A percentile compares a stretch with the other conserved stretches of the same genome.
These are phyloP conservation scores for Anhinga rufa DNA, from an alignment of 2,113 vertebrate species.

Conservation along the genomic window DNA sequence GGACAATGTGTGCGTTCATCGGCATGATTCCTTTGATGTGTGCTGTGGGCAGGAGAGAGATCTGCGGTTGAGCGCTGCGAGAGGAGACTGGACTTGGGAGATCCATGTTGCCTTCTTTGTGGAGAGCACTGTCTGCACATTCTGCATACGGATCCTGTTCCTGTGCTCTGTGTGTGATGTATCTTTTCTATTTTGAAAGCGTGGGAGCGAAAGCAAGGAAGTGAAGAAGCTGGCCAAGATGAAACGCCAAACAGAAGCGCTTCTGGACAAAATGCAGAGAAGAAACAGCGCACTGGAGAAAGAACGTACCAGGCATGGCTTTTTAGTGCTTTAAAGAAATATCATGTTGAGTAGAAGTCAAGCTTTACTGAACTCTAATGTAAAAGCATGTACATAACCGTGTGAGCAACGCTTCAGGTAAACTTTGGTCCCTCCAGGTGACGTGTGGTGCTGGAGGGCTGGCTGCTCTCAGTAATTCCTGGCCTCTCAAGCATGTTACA, in stretches of 20 bases:
- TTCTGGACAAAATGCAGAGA: constrained; percentile 76
- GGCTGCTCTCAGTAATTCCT: neutral
- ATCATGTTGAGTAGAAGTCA: neutral
- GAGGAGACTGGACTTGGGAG: neutral
- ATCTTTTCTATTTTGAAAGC: constrained; percentile 56
- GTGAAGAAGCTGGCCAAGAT: constrained; percentile 73
- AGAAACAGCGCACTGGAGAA: constrained; percentile 80
- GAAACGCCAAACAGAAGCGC: constrained; percentile 72
- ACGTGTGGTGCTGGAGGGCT: neutral
- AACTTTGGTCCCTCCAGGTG: neutral
- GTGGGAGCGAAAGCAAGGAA: constrained; percentile 78
- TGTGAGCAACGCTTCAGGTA: neutral
- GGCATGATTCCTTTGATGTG: neutral
- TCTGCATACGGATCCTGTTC: neutral
- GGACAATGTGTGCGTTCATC: neutral
- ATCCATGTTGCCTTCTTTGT: neutral
- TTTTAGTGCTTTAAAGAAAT: neutral
- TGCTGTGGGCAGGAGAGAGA: neutral
- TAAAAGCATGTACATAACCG: neutral
- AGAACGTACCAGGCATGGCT: constrained; percentile 78
- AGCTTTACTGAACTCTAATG: neutral
- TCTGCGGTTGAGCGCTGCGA: too few species aligned
- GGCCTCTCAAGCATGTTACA: neutral
- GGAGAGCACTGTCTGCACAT: neutral
- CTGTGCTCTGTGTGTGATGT: neutral